Evolutionary conservation across 2,797 vertebrate genomes (phyloP), one percentile per base, ranked within the genome.

Genomic region (Sebastes kiyomatsui): DNA sequence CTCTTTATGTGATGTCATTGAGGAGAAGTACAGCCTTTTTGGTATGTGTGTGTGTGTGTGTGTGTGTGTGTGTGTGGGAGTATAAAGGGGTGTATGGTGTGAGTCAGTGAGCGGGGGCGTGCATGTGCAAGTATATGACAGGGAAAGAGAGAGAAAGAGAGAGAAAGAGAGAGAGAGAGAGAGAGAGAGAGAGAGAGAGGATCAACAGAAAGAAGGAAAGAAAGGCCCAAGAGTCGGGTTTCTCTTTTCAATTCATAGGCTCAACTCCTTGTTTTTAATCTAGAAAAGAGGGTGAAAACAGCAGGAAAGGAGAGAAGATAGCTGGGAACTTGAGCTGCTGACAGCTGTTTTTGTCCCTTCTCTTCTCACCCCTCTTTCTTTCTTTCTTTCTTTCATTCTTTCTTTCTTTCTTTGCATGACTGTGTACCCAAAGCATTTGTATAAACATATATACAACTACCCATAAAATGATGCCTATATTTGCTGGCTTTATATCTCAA

Each of bases 181-280:
- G 60, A 71, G 20, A 73, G 72, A 70, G 33, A 80, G 22, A 70
- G 65, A 69, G 58, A 73, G 70, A 67, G 81, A 60, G 74, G 61
- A 77, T 42, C 25, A 71, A 82, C 35, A 84, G 73, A 86, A 72
- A 90, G 87, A 85, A 65, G 72, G 76, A 84, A 78, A 90, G 80
- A 92, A 89, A 88, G 82, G 83, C 77, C 73, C 32, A 75, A 87
- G 90, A 91, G 78, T 94, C 90, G 75, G 79, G 87, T 94, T 92
- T 92, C 92, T 70, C 75, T 83, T 90, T 89, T 90, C 86, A 84
- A 88, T 91, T 93, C 82, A 91, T 77, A 75, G 87, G 84, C 89
- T 92, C 87, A 85, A 89, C 76, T 91, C 79, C 77, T 90, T 81
- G 82, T 90, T 91, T 92, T 92, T 92, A 88, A 93, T 93, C 90